Percentiles rank a stretch among this genome's conserved stretches.
Conservation (phyloP, 2,797 vertebrate genomes). For the Hypotaenidia philippensis region DNA sequence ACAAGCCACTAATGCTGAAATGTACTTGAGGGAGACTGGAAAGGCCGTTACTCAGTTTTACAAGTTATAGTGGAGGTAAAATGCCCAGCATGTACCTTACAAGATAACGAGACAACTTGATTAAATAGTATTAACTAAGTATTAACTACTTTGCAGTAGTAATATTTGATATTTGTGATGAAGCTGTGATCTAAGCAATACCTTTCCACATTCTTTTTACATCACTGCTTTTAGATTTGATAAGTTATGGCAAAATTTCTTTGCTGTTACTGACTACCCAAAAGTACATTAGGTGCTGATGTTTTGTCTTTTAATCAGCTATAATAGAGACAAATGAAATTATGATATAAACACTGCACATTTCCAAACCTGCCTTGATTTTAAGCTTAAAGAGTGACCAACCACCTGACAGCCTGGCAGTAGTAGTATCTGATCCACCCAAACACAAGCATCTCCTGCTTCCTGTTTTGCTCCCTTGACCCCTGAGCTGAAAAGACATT, state of each 20-base stretch:
- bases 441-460: background rate
- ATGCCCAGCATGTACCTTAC: background rate
- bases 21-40: background rate
- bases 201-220: background rate
- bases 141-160: background rate
- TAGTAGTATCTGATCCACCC: background rate
- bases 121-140: background rate
- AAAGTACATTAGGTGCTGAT: background rate
- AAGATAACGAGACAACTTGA: background rate
- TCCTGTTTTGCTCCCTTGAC: background rate
- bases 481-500: rapidly evolving
- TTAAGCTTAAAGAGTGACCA: background rate
- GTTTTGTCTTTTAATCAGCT: background rate
- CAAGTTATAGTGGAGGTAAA: background rate
- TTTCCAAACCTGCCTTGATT: background rate
- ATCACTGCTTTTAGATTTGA: background rate
- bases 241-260: background rate
- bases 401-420: background rate
- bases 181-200: background rate
- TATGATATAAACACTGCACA: background rate
- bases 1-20: background rate
- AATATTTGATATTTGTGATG: background rate
- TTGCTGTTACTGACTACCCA: background rate
- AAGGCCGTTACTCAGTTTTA: background rate
- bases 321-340: background rate